Base-by-base conservation (phyloP, 2,888 invertebrate genomes). In the Lymantria monacha region DNA sequence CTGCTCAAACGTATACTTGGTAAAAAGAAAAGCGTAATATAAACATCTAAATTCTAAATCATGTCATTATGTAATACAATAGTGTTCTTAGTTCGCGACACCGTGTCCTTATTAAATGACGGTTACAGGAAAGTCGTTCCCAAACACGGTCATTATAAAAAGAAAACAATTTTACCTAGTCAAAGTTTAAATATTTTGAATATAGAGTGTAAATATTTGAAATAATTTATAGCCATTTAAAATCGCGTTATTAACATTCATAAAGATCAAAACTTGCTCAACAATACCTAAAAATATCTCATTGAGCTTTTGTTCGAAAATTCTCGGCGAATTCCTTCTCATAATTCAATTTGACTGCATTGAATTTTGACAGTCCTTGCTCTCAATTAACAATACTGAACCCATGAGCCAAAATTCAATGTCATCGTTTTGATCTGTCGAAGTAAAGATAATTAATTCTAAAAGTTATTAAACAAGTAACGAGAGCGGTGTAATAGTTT, bases 311-410 rank as follows among this genome's bases (percentile, higher is more conserved):
- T 54, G 50, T 59, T 53, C 55, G 46, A 67, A 55, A 53, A 55
- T 50, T 53, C 41, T 55, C 47, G 48, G 30, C 57, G 44, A 43
- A 55, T 67, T 64, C 49, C 63, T 67, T 66, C 65, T 61, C 65
- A 67, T 65, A 55, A 47, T 50, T 48, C 10, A 52, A 52, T 30
- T 59, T 14, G 12, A 38, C 51, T 37, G 46, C 57, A 58, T 63
- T 53, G 49, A 49, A 56, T 59, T 64, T 51, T 42, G 33, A 15
- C 22, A 59, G 66, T 67, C 66, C 66, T 66, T 66, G 66, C 59
- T 63, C 66, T 56, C 49, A 55, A 57, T 59, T 52, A 43, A 61
- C 52, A 61, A 49, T 50, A 65, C 55, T 51, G 61, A 62, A 55
- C 64, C 48, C 65, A 61, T 59, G 58, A 45, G 42, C 51, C 45